A percentile compares a stretch with the other conserved stretches of the same genome.
phyloP scores from a whole-genome alignment of 2,113 vertebrate species.

The Bettongia penicillata region DNA sequence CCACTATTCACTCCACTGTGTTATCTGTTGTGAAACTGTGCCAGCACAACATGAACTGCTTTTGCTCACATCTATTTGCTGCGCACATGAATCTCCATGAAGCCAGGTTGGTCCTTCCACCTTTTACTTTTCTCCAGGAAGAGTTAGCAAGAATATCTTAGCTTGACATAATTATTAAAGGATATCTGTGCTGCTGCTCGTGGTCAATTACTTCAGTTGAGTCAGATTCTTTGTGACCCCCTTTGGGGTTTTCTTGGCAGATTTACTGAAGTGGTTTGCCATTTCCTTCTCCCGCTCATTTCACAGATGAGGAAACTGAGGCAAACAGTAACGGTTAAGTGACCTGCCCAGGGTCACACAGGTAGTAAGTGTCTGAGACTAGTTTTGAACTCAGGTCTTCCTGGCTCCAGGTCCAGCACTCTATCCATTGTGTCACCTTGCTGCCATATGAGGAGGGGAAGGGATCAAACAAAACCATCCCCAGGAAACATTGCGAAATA shows the following conservation, averaged over 20 bases:
- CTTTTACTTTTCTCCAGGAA: background rate
- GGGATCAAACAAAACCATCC: background rate
- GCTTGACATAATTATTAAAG: background rate
- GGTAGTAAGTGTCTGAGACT: background rate
- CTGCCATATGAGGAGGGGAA: background rate
- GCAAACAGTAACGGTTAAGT: background rate
- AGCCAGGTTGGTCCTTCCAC: background rate
- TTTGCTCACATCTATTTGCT: background rate
- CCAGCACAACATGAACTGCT: background rate
- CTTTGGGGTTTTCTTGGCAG: background rate
- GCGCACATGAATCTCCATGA: background rate
- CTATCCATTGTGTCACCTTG: background rate
- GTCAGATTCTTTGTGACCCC: background rate
- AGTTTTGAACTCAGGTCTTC: background rate
- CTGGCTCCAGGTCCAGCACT: background rate
- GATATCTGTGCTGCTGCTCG: background rate
- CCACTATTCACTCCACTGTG: background rate
- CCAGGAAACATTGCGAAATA: background rate
- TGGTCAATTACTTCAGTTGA: background rate
- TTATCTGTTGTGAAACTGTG: background rate
- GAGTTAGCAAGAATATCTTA: background rate
- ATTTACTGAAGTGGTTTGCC: background rate
- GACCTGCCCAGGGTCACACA: background rate
- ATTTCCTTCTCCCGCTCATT: background rate
- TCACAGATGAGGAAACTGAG: background rate